Percentiles rank a stretch among this genome's conserved stretches.
These are phyloP conservation scores for Nomada fabriciana DNA, from an alignment of 2,888 invertebrate genomes.

Conservation along the genomic window DNA sequence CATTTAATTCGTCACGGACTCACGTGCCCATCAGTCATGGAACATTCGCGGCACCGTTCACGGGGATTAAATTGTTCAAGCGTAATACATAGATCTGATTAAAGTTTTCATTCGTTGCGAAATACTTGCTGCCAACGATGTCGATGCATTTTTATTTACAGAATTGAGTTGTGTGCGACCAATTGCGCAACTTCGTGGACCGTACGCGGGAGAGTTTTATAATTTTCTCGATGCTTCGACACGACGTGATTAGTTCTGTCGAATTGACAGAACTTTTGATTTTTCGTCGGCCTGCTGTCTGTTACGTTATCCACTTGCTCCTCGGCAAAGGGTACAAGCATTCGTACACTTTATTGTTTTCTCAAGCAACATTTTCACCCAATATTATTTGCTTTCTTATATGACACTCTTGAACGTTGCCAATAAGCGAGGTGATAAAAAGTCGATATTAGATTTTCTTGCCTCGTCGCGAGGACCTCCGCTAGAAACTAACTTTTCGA, in stretches of 20 bases:
- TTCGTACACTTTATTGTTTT: slow-evolving; percentile 6
- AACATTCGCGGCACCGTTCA: not conserved
- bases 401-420: not conserved
- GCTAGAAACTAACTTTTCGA: slow-evolving; percentile 1
- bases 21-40: not conserved
- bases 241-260: not conserved
- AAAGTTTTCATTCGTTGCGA: not conserved
- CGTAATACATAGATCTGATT: too few species aligned
- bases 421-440: not conserved
- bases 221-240: too few species aligned
- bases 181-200: not conserved
- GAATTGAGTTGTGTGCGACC: not conserved
- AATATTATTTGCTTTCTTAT: not conserved
- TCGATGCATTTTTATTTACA: not conserved
- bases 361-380: not conserved
- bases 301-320: slow-evolving; percentile 5
- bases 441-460: not conserved
- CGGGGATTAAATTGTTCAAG: not conserved
- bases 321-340: not conserved
- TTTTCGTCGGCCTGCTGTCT: not conserved
- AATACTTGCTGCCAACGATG: not conserved
- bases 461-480: slow-evolving; percentile 14
- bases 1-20: not conserved
- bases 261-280: not conserved
- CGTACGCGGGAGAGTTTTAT: too few species aligned